These are phyloP conservation scores for Phoebastria nigripes DNA, from an alignment of 2,797 vertebrate species.

Conservation along the genomic window DNA sequence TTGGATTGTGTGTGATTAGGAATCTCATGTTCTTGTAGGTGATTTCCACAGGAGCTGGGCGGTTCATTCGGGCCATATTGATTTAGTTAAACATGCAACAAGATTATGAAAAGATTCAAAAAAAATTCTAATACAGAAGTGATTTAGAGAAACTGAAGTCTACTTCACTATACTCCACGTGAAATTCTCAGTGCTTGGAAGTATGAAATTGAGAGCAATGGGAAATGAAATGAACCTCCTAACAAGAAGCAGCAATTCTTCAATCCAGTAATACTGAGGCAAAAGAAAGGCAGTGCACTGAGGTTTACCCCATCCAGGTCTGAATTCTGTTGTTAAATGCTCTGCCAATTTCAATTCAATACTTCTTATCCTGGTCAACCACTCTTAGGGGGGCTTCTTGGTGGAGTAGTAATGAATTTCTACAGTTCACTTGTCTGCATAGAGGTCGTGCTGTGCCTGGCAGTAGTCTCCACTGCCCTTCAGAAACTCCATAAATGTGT, in stretches of 20 bases:
- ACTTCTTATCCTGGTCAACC: slow-evolving; percentile 75
- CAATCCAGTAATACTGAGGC: slow-evolving; percentile 90
- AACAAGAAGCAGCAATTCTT: slow-evolving; percentile 89
- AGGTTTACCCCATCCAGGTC: slow-evolving; percentile 99
- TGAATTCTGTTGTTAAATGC: slow-evolving; percentile 84
- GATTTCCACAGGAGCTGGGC: slow-evolving; percentile 98
- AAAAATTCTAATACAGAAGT: slow-evolving; percentile 71
- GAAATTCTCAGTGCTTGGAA: slow-evolving; percentile 81
- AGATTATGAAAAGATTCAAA: slow-evolving; percentile 60
- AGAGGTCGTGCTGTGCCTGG: slow-evolving; percentile 99
- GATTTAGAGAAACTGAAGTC: slow-evolving; percentile 72
- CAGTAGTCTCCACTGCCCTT: slow-evolving; percentile 99
- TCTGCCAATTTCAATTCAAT: slow-evolving; percentile 85
- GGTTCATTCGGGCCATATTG: slow-evolving; percentile 98
- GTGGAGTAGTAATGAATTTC: slow-evolving; percentile 84
- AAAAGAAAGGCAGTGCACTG: slow-evolving; percentile 92
- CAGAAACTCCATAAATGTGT: slow-evolving; percentile 99
- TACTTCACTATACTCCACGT: slow-evolving; percentile 81
- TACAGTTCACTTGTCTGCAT: slow-evolving; percentile 99
- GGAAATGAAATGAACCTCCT: slow-evolving; percentile 81
- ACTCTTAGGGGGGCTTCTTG: slow-evolving; percentile 85
- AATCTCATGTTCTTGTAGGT: slow-evolving; percentile 99
- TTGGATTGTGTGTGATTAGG: slow-evolving; percentile 99
- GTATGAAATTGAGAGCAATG: slow-evolving; percentile 71
- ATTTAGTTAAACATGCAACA: slow-evolving; percentile 73